Evolutionary conservation across 2,888 invertebrate species (phyloP).

Genomic region (Marasmarcha lunaedactyla): DNA sequence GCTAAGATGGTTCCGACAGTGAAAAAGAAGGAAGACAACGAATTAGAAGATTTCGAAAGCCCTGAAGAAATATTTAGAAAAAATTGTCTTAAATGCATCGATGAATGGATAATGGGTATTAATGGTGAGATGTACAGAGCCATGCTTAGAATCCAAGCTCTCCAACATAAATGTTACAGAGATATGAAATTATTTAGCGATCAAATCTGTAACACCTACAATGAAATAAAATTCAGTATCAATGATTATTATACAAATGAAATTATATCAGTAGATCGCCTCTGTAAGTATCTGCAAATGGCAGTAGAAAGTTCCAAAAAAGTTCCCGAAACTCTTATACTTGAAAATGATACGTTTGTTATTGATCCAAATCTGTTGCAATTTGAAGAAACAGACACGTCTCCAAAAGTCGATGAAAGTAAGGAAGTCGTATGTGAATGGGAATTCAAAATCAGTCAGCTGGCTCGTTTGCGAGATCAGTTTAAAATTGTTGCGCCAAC

Average conservation of each 20-base stretch:
- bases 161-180: slow-evolving; percentile 43
- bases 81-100: slow-evolving; percentile 51
- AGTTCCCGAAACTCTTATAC: slow-evolving; percentile 52
- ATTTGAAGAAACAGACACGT: slow-evolving; percentile 26
- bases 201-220: slow-evolving; percentile 49
- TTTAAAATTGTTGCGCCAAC: slow-evolving; percentile 53
- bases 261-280: slow-evolving; percentile 54
- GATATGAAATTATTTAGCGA: slow-evolving; percentile 55
- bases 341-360: slow-evolving; percentile 60
- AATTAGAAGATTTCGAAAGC: slow-evolving; percentile 31
- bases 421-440: slow-evolving; percentile 25
- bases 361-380: slow-evolving; percentile 56
- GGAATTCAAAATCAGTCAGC: slow-evolving; percentile 45
- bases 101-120: slow-evolving; percentile 71
- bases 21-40: slow-evolving; percentile 41
- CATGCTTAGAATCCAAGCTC: slow-evolving; percentile 42
- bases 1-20: slow-evolving; percentile 33
- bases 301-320: slow-evolving; percentile 56
- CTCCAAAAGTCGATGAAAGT: slow-evolving; percentile 18
- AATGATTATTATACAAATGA: slow-evolving; percentile 53
- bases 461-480: slow-evolving; percentile 39
- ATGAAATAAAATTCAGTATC: slow-evolving; percentile 48
- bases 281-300: slow-evolving; percentile 63
- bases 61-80: slow-evolving; percentile 42
- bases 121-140: slow-evolving; percentile 68